Evolutionary conservation across 1,140 invertebrate species (phyloP), one percentile per base, ranked within the genome.

Genomic region (Bombus waltoni): DNA sequence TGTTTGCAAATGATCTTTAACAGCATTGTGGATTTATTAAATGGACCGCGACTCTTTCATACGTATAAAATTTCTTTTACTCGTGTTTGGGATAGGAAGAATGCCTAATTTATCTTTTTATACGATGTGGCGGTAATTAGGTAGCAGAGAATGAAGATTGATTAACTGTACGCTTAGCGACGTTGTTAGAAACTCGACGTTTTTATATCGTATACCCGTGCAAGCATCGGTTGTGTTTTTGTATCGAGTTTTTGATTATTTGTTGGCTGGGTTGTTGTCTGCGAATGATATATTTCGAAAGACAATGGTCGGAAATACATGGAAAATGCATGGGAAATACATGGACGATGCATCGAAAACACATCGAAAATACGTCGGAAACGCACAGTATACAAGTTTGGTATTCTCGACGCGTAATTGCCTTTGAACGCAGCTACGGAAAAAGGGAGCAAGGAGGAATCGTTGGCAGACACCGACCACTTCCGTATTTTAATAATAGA

Each of bases 121-220:
- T 77, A 85, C 47, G 71, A 57, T 65, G 70, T 65, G 57, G 72
- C 22, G 71, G 75, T 89, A 89, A 89, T 90, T 87, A 79, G 89
- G 81, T 80, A 80, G 47, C 65, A 25, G 66, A 2, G 79, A 89
- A 90, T 83, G 88, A 87, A 90, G 85, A 87, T 87, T 73, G 86
- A 90, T 90, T 75, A 89, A 81, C 81, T 70, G 73, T 65, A 35
- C 57, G 85, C 42, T 82, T 82, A 81, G 77, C n/a, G 11, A 62
- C 59, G 59, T 62, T 62, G 59, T 62, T 62, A n/a, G 28, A 71
- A 70, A 73, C 47, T 80, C 32, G 75, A 65, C 47, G 87, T 72
- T 72, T 74, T 44, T 47, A 6, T 53, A 44, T 44, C 38, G 44
- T n/a, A n/a, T 53, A 53, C 47, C 5, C 6, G 18, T 15, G 47